Base-by-base conservation (phyloP, 1,140 invertebrate genomes). In the Tigriopus japonicus region DNA sequence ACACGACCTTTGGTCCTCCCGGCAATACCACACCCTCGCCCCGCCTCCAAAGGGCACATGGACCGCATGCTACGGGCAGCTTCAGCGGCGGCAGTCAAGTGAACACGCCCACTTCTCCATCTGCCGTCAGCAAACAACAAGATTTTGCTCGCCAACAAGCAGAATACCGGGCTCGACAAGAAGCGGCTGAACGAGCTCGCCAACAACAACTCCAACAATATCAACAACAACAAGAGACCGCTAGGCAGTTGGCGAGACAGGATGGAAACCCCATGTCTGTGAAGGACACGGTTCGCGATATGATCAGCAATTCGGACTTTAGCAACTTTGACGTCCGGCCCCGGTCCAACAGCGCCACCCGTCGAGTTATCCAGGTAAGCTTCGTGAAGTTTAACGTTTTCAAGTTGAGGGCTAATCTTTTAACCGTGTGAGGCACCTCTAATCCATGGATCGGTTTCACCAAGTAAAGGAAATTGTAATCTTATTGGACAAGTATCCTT, bases 241-340 rank as follows among this genome's bases (percentile, higher is more conserved):
- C 15, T 6, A 3, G 23, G 19, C 41, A 55, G 43, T 23, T 23
- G 15, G 14, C 45, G 2, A 6, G 23, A 2, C 42, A 61, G 21
- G 45, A 61, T n/a, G 35, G 17, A 10, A 40, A 41, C 14, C 40
- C 55, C 1, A 21, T 23, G 21, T 49, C 42, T 3, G 43, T 61
- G 43, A 61, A 61, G 23, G 43, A 61, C 19, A 54, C 15, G 13
- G 59, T 61, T 13, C 17, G 59, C 17, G 59, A 61, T 51, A 35
- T 61, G 49, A 61, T 61, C 53, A 40, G 40, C 35, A 61, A 61
- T 7, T 17, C 23, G 52, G 56, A 58, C 40, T 41, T 41, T 10
- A 41, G 40, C 12, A 40, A 17, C 15, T 23, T 58, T 42, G 23
- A 53, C 40, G 15, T 24, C 14, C 13, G 45, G 14, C 59, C 23